Percentiles rank a stretch among this genome's conserved stretches.
Conservation (phyloP, 2,888 invertebrate species). For the Cheilosia variabilis region DNA sequence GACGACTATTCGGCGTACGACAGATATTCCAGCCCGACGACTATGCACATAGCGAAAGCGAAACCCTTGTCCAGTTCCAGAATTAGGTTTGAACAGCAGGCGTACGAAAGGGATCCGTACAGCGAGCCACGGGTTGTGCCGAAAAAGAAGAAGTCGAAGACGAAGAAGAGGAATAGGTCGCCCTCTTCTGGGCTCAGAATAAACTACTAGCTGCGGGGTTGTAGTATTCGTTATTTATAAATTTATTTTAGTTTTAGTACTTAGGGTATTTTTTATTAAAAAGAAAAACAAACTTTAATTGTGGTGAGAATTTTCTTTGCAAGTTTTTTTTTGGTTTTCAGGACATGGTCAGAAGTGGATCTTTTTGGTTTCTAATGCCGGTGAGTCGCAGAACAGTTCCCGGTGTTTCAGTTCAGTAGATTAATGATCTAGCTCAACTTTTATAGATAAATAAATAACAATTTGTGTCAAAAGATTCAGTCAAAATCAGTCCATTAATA, state of each 20-base stretch:
- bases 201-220: constrained; percentile 34
- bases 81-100: constrained; percentile 31
- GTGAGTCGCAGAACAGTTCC: too few relatives aligned
- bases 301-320: background rate
- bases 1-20: constrained; percentile 42
- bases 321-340: too few relatives aligned
- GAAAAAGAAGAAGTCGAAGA: constrained; percentile 60
- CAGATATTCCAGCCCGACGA: constrained; percentile 53
- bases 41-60: constrained; percentile 58
- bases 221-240: background rate
- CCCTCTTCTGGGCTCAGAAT: constrained; percentile 44
- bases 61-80: constrained; percentile 59
- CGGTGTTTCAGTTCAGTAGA: too few relatives aligned
- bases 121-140: constrained; percentile 32
- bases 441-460: too few relatives aligned
- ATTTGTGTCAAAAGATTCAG: too few relatives aligned
- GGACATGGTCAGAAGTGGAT: too few relatives aligned
- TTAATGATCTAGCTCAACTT: too few relatives aligned
- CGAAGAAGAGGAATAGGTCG: constrained; percentile 39
- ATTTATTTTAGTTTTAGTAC: constrained; percentile 6
- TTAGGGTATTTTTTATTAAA: background rate
- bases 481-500: too few relatives aligned
- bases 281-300: background rate
- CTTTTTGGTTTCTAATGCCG: too few relatives aligned
- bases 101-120: constrained; percentile 11